A percentile compares a stretch with the other conserved stretches of the same genome.
phyloP scores from a whole-genome alignment of 2,797 vertebrate species.

The Rallus crepitans region DNA sequence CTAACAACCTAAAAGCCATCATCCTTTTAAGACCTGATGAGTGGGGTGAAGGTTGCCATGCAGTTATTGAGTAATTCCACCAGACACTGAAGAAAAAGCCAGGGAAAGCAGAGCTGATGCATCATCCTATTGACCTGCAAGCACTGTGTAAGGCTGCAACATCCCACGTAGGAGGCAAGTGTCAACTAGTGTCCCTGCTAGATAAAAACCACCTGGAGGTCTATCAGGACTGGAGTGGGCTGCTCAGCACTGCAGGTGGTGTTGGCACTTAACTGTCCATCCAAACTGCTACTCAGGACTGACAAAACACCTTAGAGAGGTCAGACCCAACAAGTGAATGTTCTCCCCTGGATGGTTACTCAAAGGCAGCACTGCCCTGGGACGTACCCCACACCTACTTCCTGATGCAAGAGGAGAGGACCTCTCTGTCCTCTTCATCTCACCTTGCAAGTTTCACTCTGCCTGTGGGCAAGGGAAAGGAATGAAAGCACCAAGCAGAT shows the following conservation, averaged over 20 bases:
- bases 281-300: rapidly evolving
- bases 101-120: not conserved
- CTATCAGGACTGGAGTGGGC: not conserved
- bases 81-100: not conserved
- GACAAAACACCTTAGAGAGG: not conserved
- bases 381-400: not conserved
- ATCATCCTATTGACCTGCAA: not conserved
- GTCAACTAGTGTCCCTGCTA: not conserved
- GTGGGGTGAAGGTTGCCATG: not conserved
- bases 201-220: not conserved
- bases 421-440: not conserved
- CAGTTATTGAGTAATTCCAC: not conserved
- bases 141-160: not conserved
- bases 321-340: not conserved
- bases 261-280: not conserved
- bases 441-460: not conserved
- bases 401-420: not conserved
- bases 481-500: not conserved
- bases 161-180: rapidly evolving
- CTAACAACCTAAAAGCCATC: not conserved
- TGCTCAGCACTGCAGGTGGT: not conserved
- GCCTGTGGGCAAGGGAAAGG: rapidly evolving
- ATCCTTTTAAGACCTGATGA: not conserved
- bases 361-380: not conserved
- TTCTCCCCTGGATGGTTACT: not conserved